phyloP scores from a whole-genome alignment of 1,140 invertebrate species.

The Drosophila pectinifera region DNA sequence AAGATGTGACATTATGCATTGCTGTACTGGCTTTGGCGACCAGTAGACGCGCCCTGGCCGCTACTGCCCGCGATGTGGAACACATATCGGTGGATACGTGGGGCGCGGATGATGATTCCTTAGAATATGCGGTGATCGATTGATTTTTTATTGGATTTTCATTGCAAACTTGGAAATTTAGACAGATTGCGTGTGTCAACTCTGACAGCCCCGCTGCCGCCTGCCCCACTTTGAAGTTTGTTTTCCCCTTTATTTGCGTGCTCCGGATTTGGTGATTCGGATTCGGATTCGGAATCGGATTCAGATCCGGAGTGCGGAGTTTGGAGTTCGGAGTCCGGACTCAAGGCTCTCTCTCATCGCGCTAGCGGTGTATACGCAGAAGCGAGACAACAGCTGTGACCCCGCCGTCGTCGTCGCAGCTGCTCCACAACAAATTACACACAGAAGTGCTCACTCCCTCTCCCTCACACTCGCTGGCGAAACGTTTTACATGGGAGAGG shows the following conservation, averaged over 20 bases:
- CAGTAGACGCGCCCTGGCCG: constrained; percentile 43
- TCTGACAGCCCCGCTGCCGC: constrained; percentile 12
- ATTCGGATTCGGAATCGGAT: constrained; percentile 24
- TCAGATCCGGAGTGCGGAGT: constrained; percentile 21
- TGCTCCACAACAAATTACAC: constrained; percentile 67
- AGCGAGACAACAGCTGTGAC: constrained; percentile 74
- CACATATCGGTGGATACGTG: constrained; percentile 33
- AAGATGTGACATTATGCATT: constrained; percentile 9
- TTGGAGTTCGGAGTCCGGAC: constrained; percentile 27
- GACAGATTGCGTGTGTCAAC: constrained; percentile 27
- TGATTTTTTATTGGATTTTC: constrained; percentile 69
- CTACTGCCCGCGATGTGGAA: constrained; percentile 56
- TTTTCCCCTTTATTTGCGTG: constrained; percentile 8
- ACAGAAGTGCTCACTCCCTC: constrained; percentile 50
- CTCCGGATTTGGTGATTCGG: not conserved
- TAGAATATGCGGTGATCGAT: constrained; percentile 6
- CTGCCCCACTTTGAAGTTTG: constrained; percentile 27
- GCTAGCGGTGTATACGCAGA: constrained; percentile 51
- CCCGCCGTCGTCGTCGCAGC: constrained; percentile 47
- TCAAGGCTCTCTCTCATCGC: constrained; percentile 23
- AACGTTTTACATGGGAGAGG: constrained; percentile 49
- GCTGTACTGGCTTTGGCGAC: constrained; percentile 6
- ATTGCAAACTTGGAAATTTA: constrained; percentile 73
- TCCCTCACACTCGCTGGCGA: constrained; percentile 17
- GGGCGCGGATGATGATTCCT: not conserved